These are phyloP conservation scores for Acomys russatus DNA, from an alignment of 2,797 vertebrate genomes.

Conservation along the genomic window DNA sequence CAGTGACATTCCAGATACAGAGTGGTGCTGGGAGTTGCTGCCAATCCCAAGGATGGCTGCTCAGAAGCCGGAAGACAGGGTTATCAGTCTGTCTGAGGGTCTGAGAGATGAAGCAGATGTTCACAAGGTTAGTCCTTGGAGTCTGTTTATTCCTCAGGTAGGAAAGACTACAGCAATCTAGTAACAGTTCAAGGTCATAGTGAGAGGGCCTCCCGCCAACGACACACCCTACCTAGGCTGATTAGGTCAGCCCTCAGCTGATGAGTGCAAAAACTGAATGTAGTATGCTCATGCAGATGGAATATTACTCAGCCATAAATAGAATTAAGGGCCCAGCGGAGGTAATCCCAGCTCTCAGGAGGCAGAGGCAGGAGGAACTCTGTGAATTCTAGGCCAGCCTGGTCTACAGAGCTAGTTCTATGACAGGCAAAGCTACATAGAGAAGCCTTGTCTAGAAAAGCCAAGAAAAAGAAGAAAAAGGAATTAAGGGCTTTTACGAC, in stretches of 20 bases:
- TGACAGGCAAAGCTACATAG: not conserved
- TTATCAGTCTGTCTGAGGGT: not conserved
- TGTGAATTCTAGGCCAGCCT: not conserved
- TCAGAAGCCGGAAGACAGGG: not conserved
- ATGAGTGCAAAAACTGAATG: not conserved
- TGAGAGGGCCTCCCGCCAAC: not conserved
- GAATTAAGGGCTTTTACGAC: not conserved
- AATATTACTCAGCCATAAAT: not conserved
- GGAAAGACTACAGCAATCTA: not conserved
- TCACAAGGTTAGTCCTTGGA: not conserved
- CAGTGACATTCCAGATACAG: not conserved
- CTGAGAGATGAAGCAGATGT: not conserved
- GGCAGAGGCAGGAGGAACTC: not conserved
- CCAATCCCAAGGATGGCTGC: not conserved
- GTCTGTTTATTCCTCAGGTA: not conserved
- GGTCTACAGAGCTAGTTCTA: not conserved
- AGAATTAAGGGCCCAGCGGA: not conserved
- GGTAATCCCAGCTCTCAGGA: not conserved
- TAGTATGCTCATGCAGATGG: not conserved
- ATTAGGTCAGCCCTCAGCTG: fast-evolving
- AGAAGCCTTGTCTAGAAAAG: not conserved
- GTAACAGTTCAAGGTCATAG: not conserved
- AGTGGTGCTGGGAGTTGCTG: not conserved
- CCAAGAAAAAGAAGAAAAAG: not conserved
- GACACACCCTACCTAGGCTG: not conserved